phyloP scores from a whole-genome alignment of 1,140 invertebrate genomes.

The Eurosta solidaginis region DNA sequence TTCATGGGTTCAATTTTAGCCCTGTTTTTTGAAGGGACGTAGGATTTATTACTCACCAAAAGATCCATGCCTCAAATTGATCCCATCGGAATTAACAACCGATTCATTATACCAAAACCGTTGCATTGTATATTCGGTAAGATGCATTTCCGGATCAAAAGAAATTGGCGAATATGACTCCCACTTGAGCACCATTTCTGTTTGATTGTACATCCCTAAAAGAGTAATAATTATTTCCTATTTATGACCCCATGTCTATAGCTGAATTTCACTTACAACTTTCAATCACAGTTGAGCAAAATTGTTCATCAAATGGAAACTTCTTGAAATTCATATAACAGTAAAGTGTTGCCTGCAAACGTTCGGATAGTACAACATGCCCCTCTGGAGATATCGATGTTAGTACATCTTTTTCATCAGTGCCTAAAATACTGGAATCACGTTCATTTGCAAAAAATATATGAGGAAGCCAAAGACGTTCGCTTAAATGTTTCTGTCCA shows the following conservation, averaged over 20 bases:
- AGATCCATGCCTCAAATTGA: conserved; percentile 68
- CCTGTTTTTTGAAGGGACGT: background rate
- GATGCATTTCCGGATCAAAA: conserved; percentile 75
- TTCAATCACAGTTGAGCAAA: conserved; percentile 76
- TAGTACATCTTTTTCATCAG: conserved; percentile 76
- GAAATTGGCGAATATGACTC: conserved; percentile 72
- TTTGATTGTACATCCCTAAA: conserved; percentile 74
- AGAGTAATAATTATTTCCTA: conserved; percentile 58
- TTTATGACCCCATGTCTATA: background rate
- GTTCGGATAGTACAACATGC: conserved; percentile 73
- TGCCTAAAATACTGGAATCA: conserved; percentile 70
- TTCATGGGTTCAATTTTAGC: too few relatives aligned
- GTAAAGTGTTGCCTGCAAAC: conserved; percentile 77
- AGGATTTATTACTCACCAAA: conserved; percentile 63
- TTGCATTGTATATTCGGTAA: conserved; percentile 79
- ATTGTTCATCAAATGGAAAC: conserved; percentile 83
- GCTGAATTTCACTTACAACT: conserved; percentile 70
- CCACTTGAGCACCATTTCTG: conserved; percentile 76
- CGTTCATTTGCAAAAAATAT: conserved; percentile 81
- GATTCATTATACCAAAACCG: conserved; percentile 72
- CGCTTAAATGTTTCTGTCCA: conserved; percentile 71
- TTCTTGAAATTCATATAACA: conserved; percentile 84
- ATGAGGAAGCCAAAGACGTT: conserved; percentile 78
- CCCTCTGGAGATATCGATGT: conserved; percentile 76
- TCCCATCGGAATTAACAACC: conserved; percentile 64